phyloP scores from a whole-genome alignment of 2,888 invertebrate species.

The Latrodectus hesperus region DNA sequence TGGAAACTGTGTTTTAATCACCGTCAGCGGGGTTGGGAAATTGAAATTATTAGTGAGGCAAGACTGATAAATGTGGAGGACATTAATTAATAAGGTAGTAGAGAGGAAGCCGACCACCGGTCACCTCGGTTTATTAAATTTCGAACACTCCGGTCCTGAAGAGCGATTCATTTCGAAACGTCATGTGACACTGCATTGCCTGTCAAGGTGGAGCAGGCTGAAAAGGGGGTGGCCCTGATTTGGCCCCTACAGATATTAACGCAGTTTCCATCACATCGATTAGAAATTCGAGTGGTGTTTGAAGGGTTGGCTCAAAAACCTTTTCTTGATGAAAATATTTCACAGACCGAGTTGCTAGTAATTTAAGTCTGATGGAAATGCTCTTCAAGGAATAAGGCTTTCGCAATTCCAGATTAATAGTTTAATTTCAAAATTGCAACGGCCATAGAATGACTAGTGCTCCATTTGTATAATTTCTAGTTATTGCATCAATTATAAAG shows the following conservation, averaged over 20 bases:
- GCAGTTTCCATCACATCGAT: conserved; percentile 5
- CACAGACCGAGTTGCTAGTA: not conserved
- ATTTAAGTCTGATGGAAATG: too few relatives aligned
- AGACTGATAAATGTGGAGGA: conserved; percentile 43
- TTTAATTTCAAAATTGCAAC: too few relatives aligned
- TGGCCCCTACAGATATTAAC: not conserved
- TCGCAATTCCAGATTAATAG: not conserved
- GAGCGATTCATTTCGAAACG: conserved; percentile 33
- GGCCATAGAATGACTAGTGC: too few relatives aligned
- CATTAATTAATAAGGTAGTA: conserved; percentile 48
- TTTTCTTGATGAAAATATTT: not conserved
- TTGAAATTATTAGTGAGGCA: conserved; percentile 47
- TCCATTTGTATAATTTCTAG: too few relatives aligned
- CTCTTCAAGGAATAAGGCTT: not conserved
- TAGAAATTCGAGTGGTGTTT: not conserved
- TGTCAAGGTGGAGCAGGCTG: not conserved
- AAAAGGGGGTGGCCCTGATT: not conserved
- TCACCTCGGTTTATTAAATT: conserved; percentile 48
- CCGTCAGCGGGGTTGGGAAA: conserved; percentile 24
- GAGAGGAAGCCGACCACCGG: conserved; percentile 29
- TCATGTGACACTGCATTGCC: not conserved
- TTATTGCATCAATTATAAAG: too few relatives aligned
- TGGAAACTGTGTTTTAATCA: conserved; percentile 30
- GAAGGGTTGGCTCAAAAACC: not conserved
- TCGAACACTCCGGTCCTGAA: conserved; percentile 15